Conservation (phyloP, 1,140 invertebrate genomes). For the Subanguina moxae region DNA sequence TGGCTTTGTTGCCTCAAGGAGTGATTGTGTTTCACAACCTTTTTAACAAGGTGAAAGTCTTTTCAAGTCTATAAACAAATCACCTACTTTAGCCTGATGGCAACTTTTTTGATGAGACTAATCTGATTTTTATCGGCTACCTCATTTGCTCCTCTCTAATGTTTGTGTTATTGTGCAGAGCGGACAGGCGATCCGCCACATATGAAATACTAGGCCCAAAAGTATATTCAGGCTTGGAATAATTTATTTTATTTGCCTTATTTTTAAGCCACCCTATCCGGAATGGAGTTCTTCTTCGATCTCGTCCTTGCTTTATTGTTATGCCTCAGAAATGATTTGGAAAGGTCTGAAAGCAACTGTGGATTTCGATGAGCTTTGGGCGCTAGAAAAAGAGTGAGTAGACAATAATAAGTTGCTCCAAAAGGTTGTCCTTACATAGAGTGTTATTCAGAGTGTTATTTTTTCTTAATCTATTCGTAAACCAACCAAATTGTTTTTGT, state of each 20-base stretch:
- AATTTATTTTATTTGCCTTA: background rate
- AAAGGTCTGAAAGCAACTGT: constrained; percentile 10
- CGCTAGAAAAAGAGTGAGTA: constrained; percentile 10
- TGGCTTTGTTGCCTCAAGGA: constrained; percentile 12
- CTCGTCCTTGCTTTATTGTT: constrained; percentile 19
- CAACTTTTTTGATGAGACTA: no score
- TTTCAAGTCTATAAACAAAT: background rate
- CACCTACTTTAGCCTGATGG: background rate
- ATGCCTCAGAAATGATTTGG: constrained; percentile 20
- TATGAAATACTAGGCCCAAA: background rate
- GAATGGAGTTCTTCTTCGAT: constrained; percentile 15
- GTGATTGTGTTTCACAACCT: background rate
- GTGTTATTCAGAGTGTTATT: no score
- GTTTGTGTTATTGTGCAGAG: constrained; percentile 6
- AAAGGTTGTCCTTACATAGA: background rate
- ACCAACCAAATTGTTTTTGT: no score
- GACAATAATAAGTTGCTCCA: background rate
- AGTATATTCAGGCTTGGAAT: background rate
- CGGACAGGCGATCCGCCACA: background rate
- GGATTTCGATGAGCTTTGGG: constrained; percentile 23
- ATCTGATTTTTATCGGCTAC: background rate
- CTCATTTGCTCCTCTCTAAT: background rate
- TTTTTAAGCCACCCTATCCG: constrained; percentile 6
- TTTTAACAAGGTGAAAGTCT: background rate
- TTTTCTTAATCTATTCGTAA: no score